Conservation (phyloP, 2,113 vertebrate species). For the Microcebus tavaratra region DNA sequence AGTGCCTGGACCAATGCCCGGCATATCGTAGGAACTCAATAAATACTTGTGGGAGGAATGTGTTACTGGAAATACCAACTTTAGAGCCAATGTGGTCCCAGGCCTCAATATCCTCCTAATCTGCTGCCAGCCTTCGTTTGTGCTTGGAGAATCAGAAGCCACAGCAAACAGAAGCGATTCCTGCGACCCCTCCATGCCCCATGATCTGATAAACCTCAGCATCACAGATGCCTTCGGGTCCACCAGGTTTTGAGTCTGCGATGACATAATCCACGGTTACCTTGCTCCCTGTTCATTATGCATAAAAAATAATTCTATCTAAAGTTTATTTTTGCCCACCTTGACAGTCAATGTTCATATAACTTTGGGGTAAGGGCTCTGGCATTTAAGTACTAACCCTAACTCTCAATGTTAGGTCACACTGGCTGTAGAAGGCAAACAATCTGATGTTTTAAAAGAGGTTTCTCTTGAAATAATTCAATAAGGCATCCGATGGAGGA, state of each 20-base stretch:
- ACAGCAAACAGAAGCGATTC: constrained; percentile 43
- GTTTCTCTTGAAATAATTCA: constrained; percentile 61
- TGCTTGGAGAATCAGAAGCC: constrained; percentile 10
- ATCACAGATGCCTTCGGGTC: background rate
- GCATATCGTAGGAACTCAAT: background rate
- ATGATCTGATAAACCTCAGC: background rate
- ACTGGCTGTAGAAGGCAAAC: background rate
- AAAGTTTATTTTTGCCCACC: background rate
- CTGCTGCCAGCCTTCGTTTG: background rate
- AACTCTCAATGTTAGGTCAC: background rate
- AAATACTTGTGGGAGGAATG: background rate
- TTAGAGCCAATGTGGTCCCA: background rate
- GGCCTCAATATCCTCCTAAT: background rate
- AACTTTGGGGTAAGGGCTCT: background rate
- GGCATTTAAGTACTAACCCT: background rate
- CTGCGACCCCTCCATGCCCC: background rate
- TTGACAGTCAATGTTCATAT: background rate
- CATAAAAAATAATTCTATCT: constrained; percentile 40
- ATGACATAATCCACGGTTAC: background rate
- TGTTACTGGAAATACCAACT: background rate
- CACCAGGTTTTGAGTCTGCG: background rate
- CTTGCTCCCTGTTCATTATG: background rate
- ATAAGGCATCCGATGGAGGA: constrained; percentile 30
- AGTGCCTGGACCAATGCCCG: background rate
- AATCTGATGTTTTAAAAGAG: constrained; percentile 19